These are phyloP conservation scores for Subacronicta megacephala DNA, from an alignment of 2,888 invertebrate genomes.

Conservation along the genomic window DNA sequence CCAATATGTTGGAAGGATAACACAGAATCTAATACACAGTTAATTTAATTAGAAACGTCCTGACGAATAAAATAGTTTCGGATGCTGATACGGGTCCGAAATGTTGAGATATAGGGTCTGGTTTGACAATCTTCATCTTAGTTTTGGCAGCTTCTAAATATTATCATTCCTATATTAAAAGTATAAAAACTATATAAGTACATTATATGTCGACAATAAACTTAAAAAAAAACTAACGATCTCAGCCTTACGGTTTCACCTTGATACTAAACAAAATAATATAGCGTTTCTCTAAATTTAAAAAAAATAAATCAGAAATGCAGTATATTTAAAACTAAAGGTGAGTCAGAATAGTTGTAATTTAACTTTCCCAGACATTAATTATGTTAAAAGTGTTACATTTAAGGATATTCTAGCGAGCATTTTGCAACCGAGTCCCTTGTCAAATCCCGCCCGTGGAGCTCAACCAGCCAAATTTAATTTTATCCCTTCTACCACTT, in stretches of 20 bases:
- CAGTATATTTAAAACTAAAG: constrained; percentile 13
- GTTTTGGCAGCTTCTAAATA: no score
- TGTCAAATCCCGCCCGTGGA: constrained; percentile 59
- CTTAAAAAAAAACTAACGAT: no score
- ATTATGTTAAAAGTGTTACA: constrained; percentile 61
- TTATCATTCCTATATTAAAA: no score
- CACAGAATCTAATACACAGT: constrained; percentile 39
- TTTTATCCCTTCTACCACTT: constrained; percentile 52
- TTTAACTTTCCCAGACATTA: constrained; percentile 55
- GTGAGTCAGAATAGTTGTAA: constrained; percentile 45
- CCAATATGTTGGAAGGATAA: constrained; percentile 47
- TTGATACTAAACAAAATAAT: neutral
- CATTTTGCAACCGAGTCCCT: constrained; percentile 53
- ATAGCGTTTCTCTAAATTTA: neutral
- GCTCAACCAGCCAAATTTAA: constrained; percentile 62
- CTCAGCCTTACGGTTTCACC: no score
- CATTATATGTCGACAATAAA: no score
- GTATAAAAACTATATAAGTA: no score
- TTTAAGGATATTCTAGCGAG: constrained; percentile 52
- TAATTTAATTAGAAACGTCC: constrained; percentile 55
- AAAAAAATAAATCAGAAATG: neutral
- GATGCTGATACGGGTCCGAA: constrained; percentile 10
- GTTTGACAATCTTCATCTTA: neutral
- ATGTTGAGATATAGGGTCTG: constrained; percentile 1
- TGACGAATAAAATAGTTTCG: constrained; percentile 36